These are phyloP conservation scores for Euplagia quadripunctaria DNA, from an alignment of 2,888 invertebrate species.

Conservation along the genomic window DNA sequence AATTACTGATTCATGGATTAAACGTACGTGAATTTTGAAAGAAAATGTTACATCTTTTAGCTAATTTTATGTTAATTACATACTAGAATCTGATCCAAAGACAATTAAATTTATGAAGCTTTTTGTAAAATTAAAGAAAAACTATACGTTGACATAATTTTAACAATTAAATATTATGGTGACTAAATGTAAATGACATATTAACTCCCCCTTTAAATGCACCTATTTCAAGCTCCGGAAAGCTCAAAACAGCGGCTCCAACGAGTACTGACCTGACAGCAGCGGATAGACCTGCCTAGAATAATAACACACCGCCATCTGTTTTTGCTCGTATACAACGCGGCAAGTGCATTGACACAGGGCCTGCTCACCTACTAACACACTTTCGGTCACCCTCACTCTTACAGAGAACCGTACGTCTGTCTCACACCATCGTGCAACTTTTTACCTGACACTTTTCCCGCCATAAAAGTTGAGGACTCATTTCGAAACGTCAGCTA, in stretches of 20 bases:
- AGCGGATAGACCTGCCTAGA: not conserved
- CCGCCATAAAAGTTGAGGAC: conserved; percentile 72
- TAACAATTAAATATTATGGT: too few species aligned
- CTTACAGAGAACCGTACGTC: conserved; percentile 41
- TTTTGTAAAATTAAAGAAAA: too few species aligned
- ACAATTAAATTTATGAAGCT: too few species aligned
- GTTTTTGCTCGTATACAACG: conserved; percentile 33
- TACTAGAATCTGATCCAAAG: too few species aligned
- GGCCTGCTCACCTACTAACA: conserved; percentile 80
- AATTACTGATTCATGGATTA: not conserved
- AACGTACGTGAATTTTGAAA: not conserved
- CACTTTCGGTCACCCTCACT: conserved; percentile 69
- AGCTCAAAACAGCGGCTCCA: not conserved
- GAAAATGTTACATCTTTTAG: too few species aligned
- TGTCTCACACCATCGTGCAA: conserved; percentile 61
- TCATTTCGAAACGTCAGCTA: conserved; percentile 65
- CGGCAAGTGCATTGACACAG: conserved; percentile 75
- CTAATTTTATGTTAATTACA: too few species aligned
- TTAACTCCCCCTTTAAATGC: not conserved
- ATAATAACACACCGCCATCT: conserved; percentile 40
- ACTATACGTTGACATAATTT: too few species aligned
- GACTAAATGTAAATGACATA: not conserved
- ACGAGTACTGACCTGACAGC: not conserved
- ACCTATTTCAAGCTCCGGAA: not conserved
- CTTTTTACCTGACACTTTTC: conserved; percentile 77